Conservation (phyloP, 2,113 vertebrate species). For the Colius striatus region DNA sequence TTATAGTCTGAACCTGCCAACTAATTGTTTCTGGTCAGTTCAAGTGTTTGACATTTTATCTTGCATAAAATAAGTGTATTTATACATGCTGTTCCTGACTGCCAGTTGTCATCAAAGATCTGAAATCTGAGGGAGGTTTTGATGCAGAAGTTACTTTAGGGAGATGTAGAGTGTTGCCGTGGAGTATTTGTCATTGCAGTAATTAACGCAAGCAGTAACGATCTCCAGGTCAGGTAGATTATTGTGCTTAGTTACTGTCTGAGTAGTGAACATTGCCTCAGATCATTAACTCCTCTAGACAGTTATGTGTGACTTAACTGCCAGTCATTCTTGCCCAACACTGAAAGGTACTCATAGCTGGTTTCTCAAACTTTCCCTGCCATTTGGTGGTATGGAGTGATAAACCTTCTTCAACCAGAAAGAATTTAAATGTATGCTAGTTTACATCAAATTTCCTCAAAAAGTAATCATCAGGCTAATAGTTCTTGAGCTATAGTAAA, state of each 20-base stretch:
- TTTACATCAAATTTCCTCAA: not conserved
- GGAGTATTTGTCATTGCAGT: not conserved
- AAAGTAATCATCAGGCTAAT: not conserved
- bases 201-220: conserved; percentile 30
- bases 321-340: not conserved
- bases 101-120: not conserved
- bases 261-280: not conserved
- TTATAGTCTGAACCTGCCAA: not conserved
- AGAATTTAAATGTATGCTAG: not conserved
- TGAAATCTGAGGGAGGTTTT: not conserved
- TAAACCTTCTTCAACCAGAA: not conserved
- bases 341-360: not conserved
- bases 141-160: not conserved
- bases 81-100: not conserved
- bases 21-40: not conserved
- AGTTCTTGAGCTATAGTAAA: not conserved
- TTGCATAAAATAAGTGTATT: not conserved
- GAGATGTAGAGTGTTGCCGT: not conserved
- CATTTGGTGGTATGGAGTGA: not conserved
- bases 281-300: not conserved
- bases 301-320: not conserved
- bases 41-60: not conserved
- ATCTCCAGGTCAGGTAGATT: conserved; percentile 31
- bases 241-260: conserved; percentile 5
- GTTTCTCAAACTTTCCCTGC: not conserved